phyloP scores from a whole-genome alignment of 2,888 invertebrate species.

The Andrena bicolor region DNA sequence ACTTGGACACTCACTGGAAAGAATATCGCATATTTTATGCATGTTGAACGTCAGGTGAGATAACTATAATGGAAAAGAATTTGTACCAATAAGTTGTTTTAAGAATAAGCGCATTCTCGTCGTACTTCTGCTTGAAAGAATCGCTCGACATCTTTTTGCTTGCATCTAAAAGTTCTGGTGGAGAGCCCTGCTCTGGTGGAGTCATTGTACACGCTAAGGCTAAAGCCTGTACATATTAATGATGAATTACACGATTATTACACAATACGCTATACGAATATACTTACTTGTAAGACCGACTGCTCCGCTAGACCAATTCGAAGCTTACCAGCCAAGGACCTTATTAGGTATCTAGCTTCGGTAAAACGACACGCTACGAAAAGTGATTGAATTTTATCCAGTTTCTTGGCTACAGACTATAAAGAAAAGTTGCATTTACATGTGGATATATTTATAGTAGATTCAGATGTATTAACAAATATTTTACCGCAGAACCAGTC shows the following conservation, averaged over 20 bases:
- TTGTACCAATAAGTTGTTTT: conserved; percentile 96
- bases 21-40: conserved; percentile 7
- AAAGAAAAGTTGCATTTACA: conserved; percentile 54
- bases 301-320: conserved; percentile 99
- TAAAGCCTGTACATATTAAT: conserved; percentile 88
- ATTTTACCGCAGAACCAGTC: conserved; percentile 90
- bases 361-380: conserved; percentile 96
- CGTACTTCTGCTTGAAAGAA: conserved; percentile 90
- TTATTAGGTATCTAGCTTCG: conserved; percentile 95
- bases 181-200: conserved; percentile 91
- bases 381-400: conserved; percentile 95
- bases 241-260: conserved; percentile 21
- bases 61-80: neutral
- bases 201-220: conserved; percentile 94
- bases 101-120: conserved; percentile 90
- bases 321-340: conserved; percentile 96
- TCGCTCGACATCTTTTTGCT: conserved; percentile 89
- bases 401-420: conserved; percentile 93
- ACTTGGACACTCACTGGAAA: conserved; percentile 95
- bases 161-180: conserved; percentile 88
- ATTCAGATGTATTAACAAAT: neutral
- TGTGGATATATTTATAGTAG: neutral
- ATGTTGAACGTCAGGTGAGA: neutral
- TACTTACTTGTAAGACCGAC: conserved; percentile 90
- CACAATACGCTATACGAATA: neutral